Evolutionary conservation across 2,113 vertebrate species (phyloP), one percentile per base, ranked within the genome.

Genomic region (Capreolus pygargus): DNA sequence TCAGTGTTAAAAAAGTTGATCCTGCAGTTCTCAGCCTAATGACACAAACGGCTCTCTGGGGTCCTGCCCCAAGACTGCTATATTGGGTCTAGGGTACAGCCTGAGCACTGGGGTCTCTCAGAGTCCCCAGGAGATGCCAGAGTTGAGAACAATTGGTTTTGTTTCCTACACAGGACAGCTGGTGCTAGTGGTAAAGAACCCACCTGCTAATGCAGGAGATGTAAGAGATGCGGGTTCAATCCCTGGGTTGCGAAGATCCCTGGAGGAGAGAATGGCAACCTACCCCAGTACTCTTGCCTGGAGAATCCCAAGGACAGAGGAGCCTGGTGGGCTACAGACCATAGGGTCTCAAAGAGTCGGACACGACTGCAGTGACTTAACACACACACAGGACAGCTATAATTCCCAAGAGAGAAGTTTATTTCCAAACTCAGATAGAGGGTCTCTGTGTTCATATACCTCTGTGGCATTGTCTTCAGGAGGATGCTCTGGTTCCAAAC

Each of bases 11-110:
- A 27, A 64, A n/a, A 64, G 4, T 4, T 39, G 3, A 2, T 16
- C 74, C 58, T 39, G 70, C 19, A 8, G 14, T 8, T 55, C 64
- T 83, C 52, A 28, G 36, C 27, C 27, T 17, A 15, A 30, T 21
- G 13, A 4, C 3, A 33, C 3, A 0, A 7, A 7, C 10, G 11
- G 11, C 39, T 54, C 11, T 0, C 28, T 14, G 3, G 23, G 10
- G 39, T 9, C 33, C 86, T 81, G 21, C 64, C 82, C 16, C 1
- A 58, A 78, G 50, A 25, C 28, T n/a, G 23, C 28, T 27, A 5
- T 12, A 6, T 6, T 19, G 0, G 2, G n/a, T 6, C 39, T 1
- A 3, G 28, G 57, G 16, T 36, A 2, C 25, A 7, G 9, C 54
- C 7, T 1, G 82, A 2, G 12, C 47, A 50, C 47, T 50, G 47